Conservation (phyloP, 2,888 invertebrate species). For the Petrolisthes cinctipes region DNA sequence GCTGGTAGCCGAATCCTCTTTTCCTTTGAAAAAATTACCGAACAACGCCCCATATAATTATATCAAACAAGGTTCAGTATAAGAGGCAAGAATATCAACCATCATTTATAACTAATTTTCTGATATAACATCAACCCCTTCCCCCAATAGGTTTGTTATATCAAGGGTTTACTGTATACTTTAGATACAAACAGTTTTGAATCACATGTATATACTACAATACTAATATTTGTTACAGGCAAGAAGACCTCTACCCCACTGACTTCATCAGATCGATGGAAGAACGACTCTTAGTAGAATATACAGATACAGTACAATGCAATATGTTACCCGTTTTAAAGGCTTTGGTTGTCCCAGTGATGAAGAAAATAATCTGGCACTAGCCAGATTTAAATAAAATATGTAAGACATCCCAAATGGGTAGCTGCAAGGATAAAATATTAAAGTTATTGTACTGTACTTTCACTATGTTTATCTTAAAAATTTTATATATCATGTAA, state of each 20-base stretch:
- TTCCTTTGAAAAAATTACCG: too few relatives aligned
- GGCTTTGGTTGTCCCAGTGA: background rate
- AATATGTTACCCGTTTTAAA: background rate
- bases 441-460: background rate
- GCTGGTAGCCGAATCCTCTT: too few relatives aligned
- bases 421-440: background rate
- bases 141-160: background rate
- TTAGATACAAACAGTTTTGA: background rate
- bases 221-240: slow-evolving; percentile 39
- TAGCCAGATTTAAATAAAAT: too few relatives aligned
- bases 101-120: too few relatives aligned
- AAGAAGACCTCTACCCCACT: slow-evolving; percentile 64
- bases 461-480: background rate
- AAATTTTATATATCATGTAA: background rate
- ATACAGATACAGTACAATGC: background rate
- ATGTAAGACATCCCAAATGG: too few relatives aligned
- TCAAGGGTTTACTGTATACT: background rate
- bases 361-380: too few relatives aligned
- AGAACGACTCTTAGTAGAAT: slow-evolving; percentile 24
- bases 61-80: too few relatives aligned
- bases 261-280: slow-evolving; percentile 59
- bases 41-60: too few relatives aligned
- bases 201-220: background rate
- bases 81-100: too few relatives aligned
- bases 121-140: too few relatives aligned